Conservation (phyloP, 1,140 invertebrate genomes). For the Papilio glaucus region DNA sequence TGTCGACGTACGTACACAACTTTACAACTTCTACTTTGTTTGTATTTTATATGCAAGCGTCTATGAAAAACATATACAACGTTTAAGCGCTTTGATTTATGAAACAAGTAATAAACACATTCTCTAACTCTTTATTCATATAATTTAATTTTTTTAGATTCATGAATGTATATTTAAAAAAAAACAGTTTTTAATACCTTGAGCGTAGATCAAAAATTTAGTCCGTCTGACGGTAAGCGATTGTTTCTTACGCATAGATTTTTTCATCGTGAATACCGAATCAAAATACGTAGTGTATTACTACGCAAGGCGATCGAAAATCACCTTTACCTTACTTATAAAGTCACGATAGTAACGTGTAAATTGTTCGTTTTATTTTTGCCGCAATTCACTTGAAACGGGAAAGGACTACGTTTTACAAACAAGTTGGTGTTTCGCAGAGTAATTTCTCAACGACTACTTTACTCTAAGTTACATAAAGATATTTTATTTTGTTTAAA, state of each 20-base stretch:
- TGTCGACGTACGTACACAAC: slow-evolving; percentile 55
- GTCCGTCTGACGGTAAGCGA: too few relatives aligned
- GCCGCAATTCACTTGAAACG: background rate
- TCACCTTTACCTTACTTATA: too few relatives aligned
- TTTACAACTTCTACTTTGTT: background rate
- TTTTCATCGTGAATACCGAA: background rate
- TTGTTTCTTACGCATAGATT: too few relatives aligned
- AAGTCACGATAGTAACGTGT: too few relatives aligned
- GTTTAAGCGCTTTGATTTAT: slow-evolving; percentile 8
- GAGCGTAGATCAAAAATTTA: too few relatives aligned
- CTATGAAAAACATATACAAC: slow-evolving; percentile 35
- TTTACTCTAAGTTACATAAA: background rate
- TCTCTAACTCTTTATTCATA: background rate
- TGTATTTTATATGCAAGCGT: slow-evolving; percentile 30
- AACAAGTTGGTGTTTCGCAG: background rate
- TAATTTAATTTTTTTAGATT: too few relatives aligned
- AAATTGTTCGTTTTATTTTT: background rate
- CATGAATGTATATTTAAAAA: too few relatives aligned
- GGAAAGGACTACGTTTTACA: background rate
- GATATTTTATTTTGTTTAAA: background rate
- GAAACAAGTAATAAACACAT: slow-evolving; percentile 6
- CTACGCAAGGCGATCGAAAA: background rate
- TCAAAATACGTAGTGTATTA: background rate
- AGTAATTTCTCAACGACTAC: too few relatives aligned
- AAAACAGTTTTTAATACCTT: too few relatives aligned